Evolutionary conservation across 1,140 invertebrate species (phyloP), one percentile per base, ranked within the genome.

Genomic region (Oncopodura yosiiana): DNA sequence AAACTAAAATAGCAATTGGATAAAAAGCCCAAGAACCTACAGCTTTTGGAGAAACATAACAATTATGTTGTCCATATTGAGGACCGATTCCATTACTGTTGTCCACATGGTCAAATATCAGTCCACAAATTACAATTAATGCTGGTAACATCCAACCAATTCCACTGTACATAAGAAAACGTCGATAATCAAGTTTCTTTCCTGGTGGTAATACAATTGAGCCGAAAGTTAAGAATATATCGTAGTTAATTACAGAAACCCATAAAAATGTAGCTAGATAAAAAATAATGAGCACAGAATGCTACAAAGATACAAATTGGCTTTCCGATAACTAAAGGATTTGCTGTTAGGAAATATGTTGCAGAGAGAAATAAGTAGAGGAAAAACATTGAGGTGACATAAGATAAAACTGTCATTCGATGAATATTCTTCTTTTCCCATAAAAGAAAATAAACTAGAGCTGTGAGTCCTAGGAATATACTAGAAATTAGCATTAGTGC

Each of bases 121-220:
- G 8, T 16, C 5, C 37, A n/a, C n/a, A n/a, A n/a, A 14, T 27
- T 2, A 63, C 62, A 27, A 63, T 58, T 3, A 62, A 16, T 9
- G 43, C 2, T 11, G 64, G 50, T 3, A 55, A 21, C 32, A 56
- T 56, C 51, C 56, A 61, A 5, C 59, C 62, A 46, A 64, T 57
- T 2, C 58, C 0, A 6, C 48, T 52, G 48, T 65, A 65, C 16
- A 29, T 14, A 0, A 59, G 2, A 42, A 65, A 65, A 14, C 53
- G 46, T 16, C 18, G 16, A 12, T 39, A 12, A 5, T 18, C 18
- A 18, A 5, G 18, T 39, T 39, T 18, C 37, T 6, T 8, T 12
- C 18, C 18, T 11, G 8, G 9, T 16, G 9, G 37, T 18, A 39
- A 5, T 9, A 39, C 18, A 11, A 39, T 11, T 5, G 16, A 48